phyloP scores from a whole-genome alignment of 2,888 invertebrate genomes.

The Nemotelus nigrinus region DNA sequence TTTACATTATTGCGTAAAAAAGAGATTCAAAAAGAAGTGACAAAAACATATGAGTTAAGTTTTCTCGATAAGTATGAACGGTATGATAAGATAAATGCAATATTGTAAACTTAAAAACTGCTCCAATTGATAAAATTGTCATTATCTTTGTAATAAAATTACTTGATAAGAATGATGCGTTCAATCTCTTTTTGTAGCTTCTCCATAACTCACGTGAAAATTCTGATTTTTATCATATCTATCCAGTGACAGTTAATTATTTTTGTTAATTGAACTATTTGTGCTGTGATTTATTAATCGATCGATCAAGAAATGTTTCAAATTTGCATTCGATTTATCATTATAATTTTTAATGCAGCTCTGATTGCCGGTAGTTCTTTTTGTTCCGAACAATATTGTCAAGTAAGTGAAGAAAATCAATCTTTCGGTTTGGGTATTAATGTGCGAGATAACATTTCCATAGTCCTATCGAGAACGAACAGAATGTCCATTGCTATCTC shows the following conservation, averaged over 20 bases:
- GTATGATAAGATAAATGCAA: too few relatives aligned
- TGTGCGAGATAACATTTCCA: conserved; percentile 55
- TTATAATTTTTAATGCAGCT: background rate
- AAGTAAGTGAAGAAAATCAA: conserved; percentile 58
- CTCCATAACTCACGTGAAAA: too few relatives aligned
- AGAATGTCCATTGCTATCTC: conserved; percentile 64
- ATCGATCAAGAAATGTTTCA: background rate
- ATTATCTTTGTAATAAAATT: too few relatives aligned
- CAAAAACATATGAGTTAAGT: too few relatives aligned
- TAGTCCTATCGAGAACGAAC: conserved; percentile 55
- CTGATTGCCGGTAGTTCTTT: conserved; percentile 53
- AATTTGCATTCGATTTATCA: background rate
- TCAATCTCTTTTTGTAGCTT: too few relatives aligned
- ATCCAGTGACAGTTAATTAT: background rate
- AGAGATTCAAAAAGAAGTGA: too few relatives aligned
- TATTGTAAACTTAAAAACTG: too few relatives aligned
- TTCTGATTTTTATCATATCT: too few relatives aligned
- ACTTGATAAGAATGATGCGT: too few relatives aligned
- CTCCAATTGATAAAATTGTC: too few relatives aligned
- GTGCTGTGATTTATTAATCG: conserved; percentile 1
- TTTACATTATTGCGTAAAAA: too few relatives aligned
- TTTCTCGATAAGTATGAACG: too few relatives aligned
- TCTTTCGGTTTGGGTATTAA: background rate
- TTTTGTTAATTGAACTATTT: conserved; percentile 22
- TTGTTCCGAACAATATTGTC: conserved; percentile 64